Conservation (phyloP, 2,113 vertebrate species). For the Cyanocitta stelleri region DNA sequence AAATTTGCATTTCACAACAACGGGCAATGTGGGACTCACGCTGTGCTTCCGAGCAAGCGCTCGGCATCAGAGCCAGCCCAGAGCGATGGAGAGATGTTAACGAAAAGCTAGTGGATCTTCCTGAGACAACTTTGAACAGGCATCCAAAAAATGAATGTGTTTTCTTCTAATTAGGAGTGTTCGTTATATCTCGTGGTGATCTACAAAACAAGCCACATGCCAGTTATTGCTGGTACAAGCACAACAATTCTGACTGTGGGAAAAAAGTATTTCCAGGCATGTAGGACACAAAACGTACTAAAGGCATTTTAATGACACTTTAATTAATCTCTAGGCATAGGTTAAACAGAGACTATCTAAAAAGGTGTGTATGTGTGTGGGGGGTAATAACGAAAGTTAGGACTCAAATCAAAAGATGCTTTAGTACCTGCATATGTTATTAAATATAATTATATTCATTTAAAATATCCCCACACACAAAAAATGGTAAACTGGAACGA, state of each 20-base stretch:
- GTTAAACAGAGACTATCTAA: conserved; percentile 45
- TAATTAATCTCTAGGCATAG: conserved; percentile 60
- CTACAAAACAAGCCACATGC: conserved; percentile 59
- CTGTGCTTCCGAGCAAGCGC: fast-evolving
- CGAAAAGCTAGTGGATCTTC: background rate
- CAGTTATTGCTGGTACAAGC: conserved; percentile 56
- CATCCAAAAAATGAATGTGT: conserved; percentile 16
- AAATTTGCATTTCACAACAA: background rate
- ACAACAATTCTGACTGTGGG: conserved; percentile 55
- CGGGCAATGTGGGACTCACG: fast-evolving
- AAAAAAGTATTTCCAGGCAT: conserved; percentile 58
- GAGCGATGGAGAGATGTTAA: background rate
- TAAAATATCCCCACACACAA: conserved; percentile 41
- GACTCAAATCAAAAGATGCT: conserved; percentile 59
- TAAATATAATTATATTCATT: conserved; percentile 65
- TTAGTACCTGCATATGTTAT: conserved; percentile 47
- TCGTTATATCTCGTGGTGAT: conserved; percentile 31
- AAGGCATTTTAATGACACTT: conserved; percentile 63
- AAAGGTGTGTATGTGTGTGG: conserved; percentile 48
- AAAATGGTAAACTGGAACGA: conserved; percentile 31
- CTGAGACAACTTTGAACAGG: conserved; percentile 36
- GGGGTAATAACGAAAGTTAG: conserved; percentile 41
- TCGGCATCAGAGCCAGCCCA: background rate
- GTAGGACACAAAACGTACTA: conserved; percentile 55
- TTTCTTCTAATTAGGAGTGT: conserved; percentile 30